Percentiles rank a stretch among this genome's conserved stretches.
Conservation (phyloP, 2,888 invertebrate genomes). For the Lithophane socia region DNA sequence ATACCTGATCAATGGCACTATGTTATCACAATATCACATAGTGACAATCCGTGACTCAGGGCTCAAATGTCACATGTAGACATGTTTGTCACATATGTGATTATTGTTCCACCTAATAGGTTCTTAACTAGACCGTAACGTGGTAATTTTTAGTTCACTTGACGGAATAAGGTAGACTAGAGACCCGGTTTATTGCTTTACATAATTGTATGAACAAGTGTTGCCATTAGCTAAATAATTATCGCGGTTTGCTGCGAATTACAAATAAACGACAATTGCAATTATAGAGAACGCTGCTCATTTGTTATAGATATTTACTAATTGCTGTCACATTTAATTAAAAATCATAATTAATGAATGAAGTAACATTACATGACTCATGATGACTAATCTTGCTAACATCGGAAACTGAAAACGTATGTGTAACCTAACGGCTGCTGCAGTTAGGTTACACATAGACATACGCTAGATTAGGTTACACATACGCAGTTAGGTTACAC, state of each 20-base stretch:
- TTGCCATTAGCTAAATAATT: neutral
- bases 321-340: neutral
- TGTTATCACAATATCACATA: conserved; percentile 43
- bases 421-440: neutral
- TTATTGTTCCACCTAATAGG: conserved; percentile 46
- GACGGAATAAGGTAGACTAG: conserved; percentile 13
- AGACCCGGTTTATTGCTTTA: conserved; percentile 12
- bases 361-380: neutral
- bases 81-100: conserved; percentile 46
- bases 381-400: neutral
- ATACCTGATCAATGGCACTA: conserved; percentile 45
- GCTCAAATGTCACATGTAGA: conserved; percentile 36
- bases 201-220: conserved; percentile 21
- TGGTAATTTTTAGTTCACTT: conserved; percentile 48
- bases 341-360: conserved; percentile 5
- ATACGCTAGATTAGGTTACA: too few relatives aligned
- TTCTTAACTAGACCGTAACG: conserved; percentile 61
- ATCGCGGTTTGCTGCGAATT: neutral
- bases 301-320: neutral
- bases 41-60: conserved; percentile 45
- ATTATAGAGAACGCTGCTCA: neutral
- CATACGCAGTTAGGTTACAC: too few relatives aligned
- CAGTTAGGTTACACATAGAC: too few relatives aligned
- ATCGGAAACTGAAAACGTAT: neutral
- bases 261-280: conserved; percentile 18